Evolutionary conservation across 2,113 vertebrate species (phyloP), one percentile per base, ranked within the genome.

Genomic region (Brachirus orientalis): DNA sequence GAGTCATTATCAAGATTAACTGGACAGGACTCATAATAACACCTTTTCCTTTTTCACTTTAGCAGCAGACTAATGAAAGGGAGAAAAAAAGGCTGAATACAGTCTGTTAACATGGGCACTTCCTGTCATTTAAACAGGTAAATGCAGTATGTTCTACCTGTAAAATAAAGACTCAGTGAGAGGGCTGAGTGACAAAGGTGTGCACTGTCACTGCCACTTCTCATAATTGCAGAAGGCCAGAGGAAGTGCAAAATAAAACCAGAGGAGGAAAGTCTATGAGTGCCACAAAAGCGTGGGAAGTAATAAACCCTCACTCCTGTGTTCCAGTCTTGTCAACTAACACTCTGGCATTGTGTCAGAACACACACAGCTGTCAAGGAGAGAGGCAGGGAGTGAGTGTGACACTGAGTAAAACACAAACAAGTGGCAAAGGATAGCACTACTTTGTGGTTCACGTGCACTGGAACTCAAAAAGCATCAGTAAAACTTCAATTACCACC

Each of bases 291-390:
- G 63, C 66, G 45, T 43, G 56, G 12, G 65, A 28, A 62, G 79
- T 45, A 63, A 65, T 22, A 59, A 56, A 74, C 38, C 41, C 18
- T 47, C 17, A 0, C 67, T 53, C 60, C 60, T 45, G 11, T 70
- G 71, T 61, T 53, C 53, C 28, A 73, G 45, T 41, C 52, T 71
- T 12, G 7, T 82, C 54, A 65, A 82, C 80, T 48, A 71, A 68
- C 64, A 56, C 61, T 80, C 66, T 64, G 81, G 80, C 62, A 63
- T 19, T 38, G 66, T 56, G 75, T 72, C 77, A 66, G 63, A 73
- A 54, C 72, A 0, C 46, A 16, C 58, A 55, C 38, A 58, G 73
- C 33, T 40, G 73, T 71, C 72, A 72, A 72, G 48, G 56, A 70
- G 72, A 72, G 13, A 22, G 20, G 8, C 28, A 28, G 28, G 0